Evolutionary conservation across 2,113 vertebrate genomes (phyloP).

Genomic region (Terrapene triunguis): DNA sequence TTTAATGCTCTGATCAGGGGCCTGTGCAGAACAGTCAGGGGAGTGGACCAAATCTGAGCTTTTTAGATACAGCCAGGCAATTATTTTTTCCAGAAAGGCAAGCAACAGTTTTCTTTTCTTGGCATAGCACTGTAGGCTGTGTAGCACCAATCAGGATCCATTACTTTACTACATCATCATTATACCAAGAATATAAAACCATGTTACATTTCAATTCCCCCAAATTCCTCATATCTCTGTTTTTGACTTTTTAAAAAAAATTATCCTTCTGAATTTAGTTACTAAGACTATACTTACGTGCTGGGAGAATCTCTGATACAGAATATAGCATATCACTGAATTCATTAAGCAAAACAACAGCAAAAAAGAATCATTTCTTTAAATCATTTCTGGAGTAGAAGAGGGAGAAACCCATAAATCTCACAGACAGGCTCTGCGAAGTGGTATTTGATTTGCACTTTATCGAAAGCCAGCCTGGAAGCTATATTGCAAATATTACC

Average conservation of each 20-base stretch:
- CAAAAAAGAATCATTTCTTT: background rate
- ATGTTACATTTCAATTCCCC: background rate
- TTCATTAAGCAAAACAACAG: background rate
- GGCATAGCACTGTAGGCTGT: background rate
- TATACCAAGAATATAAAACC: background rate
- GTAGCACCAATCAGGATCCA: background rate
- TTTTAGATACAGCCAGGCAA: background rate
- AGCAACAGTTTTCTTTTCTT: background rate
- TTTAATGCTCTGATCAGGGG: too few relatives aligned
- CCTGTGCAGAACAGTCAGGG: too few relatives aligned
- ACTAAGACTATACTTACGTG: conserved; percentile 3
- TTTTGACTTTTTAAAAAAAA: background rate
- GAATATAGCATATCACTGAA: background rate
- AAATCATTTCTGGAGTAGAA: background rate
- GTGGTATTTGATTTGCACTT: background rate
- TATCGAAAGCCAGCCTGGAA: background rate
- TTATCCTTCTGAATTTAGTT: background rate
- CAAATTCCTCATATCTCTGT: background rate
- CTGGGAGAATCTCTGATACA: background rate
- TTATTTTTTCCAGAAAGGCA: background rate
- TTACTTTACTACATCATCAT: background rate
- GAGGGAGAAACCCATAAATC: background rate
- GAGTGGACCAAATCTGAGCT: background rate
- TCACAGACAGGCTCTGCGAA: conserved; percentile 18
- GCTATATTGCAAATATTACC: background rate